Evolutionary conservation across 2,797 vertebrate genomes (phyloP).

Genomic region (Bovichtus variegatus): DNA sequence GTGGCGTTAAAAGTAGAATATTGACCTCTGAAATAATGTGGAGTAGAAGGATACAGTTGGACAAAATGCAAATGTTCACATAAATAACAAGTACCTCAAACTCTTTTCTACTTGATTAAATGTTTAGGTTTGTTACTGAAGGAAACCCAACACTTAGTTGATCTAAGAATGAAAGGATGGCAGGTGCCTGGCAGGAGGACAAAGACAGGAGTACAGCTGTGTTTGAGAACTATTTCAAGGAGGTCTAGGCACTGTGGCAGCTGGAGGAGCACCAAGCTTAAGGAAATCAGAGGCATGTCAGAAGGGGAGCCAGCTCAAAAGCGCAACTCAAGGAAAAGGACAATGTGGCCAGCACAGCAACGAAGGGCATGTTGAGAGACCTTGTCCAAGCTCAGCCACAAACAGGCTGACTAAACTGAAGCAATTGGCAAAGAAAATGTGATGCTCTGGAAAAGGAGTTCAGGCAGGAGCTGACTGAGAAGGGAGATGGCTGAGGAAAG

Average conservation of each 20-base stretch:
- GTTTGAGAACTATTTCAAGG: neutral
- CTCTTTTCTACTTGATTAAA: neutral
- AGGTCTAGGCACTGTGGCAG: conserved; percentile 8
- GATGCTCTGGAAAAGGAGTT: conserved; percentile 4
- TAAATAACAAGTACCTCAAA: no score
- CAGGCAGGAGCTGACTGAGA: neutral
- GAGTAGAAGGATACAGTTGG: neutral
- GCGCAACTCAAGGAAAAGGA: conserved; percentile 20
- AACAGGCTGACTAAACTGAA: conserved; percentile 10
- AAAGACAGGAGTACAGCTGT: conserved; percentile 4
- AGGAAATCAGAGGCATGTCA: neutral
- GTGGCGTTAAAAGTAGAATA: neutral
- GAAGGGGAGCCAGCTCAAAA: conserved; percentile 4
- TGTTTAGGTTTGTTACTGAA: neutral
- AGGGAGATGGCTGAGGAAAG: neutral
- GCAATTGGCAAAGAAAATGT: neutral
- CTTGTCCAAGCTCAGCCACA: conserved; percentile 4
- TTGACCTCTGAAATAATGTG: neutral
- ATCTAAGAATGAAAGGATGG: conserved; percentile 1
- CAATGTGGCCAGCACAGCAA: neutral
- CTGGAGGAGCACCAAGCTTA: conserved; percentile 4
- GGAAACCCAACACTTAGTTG: neutral
- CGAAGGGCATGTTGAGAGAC: conserved; percentile 12
- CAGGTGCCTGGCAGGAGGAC: neutral
- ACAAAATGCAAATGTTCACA: no score